Conservation (phyloP, 2,113 vertebrate species). For the Pseudorhombus dupliciocellatus region DNA sequence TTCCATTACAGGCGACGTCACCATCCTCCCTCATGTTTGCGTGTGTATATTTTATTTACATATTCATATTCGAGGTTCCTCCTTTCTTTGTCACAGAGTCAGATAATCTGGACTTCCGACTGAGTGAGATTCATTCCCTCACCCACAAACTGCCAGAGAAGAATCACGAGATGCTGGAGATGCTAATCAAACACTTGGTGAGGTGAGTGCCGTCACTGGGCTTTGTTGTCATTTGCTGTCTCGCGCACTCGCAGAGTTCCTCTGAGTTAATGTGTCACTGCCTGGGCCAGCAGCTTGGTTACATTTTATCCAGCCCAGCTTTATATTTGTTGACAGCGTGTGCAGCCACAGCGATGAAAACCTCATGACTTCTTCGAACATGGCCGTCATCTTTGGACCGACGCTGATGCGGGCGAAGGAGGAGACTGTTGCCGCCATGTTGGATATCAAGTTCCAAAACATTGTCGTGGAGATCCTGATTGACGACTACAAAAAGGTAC, state of each 20-base stretch:
- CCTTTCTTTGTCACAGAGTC: conserved; percentile 82
- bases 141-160: conserved; percentile 94
- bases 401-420: conserved; percentile 95
- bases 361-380: conserved; percentile 94
- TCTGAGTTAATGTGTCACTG: neutral
- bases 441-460: conserved; percentile 99
- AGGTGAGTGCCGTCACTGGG: conserved; percentile 80
- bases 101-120: conserved; percentile 91
- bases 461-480: conserved; percentile 97
- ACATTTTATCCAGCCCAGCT: conserved; percentile 6
- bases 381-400: conserved; percentile 96
- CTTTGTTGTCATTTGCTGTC: neutral
- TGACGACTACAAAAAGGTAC: conserved; percentile 91
- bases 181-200: conserved; percentile 92
- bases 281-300: neutral
- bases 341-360: conserved; percentile 92
- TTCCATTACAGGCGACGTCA: neutral
- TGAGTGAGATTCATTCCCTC: conserved; percentile 92
- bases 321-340: conserved; percentile 78
- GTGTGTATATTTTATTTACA: neutral
- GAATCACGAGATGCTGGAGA: conserved; percentile 92
- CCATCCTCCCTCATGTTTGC: neutral
- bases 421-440: conserved; percentile 97
- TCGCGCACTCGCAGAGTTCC: neutral
- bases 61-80: neutral